phyloP scores from a whole-genome alignment of 2,113 vertebrate species.

The Leucosticte australis region DNA sequence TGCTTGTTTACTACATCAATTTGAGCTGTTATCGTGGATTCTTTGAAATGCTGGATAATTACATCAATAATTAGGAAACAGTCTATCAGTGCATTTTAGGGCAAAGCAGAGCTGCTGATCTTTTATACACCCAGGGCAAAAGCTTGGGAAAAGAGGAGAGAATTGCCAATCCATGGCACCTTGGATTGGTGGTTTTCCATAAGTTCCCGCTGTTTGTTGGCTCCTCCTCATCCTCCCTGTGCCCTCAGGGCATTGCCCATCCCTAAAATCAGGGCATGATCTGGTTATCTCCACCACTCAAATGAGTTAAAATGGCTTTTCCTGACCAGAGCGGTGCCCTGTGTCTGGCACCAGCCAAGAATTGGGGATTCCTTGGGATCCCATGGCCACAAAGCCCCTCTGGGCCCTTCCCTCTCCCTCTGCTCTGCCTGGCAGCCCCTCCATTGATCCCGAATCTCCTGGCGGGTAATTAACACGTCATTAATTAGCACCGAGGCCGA shows the following conservation, averaged over 20 bases:
- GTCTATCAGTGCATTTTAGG: conserved; percentile 22
- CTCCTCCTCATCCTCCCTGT: not conserved
- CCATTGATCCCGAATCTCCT: not conserved
- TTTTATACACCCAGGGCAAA: conserved; percentile 27
- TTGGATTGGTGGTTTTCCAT: fast-evolving
- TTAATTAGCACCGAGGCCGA: conserved; percentile 3
- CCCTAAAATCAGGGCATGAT: fast-evolving
- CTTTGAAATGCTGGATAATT: conserved; percentile 71
- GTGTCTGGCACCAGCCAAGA: not conserved
- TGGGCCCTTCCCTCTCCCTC: not conserved
- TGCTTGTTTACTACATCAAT: conserved; percentile 67
- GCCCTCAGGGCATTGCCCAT: not conserved
- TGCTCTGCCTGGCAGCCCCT: not conserved
- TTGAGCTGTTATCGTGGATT: conserved; percentile 64
- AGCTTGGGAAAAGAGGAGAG: conserved; percentile 14
- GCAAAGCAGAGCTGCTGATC: conserved; percentile 36
- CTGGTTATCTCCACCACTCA: not conserved
- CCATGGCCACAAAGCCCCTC: fast-evolving
- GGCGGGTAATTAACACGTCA: not conserved
- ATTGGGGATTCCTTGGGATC: not conserved
- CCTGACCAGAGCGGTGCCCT: fast-evolving
- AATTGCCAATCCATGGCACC: not conserved
- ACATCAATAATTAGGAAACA: conserved; percentile 73
- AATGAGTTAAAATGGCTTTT: not conserved
- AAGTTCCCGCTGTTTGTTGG: not conserved